Conservation (phyloP, 2,888 invertebrate species). For the Morpho achilles region DNA sequence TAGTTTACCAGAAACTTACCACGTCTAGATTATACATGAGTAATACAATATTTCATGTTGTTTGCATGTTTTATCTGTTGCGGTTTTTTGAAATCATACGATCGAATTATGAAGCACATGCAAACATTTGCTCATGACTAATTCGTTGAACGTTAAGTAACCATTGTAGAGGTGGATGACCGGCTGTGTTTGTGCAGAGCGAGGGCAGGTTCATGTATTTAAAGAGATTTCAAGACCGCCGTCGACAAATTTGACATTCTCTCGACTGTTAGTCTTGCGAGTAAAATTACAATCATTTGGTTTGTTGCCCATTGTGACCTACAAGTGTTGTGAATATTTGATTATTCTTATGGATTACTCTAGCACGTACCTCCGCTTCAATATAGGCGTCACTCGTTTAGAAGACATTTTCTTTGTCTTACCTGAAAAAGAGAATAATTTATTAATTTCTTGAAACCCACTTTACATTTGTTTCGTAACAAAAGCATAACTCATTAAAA, state of each 20-base stretch:
- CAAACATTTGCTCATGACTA: conserved; percentile 61
- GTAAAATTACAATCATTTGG: conserved; percentile 38
- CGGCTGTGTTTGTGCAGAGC: conserved; percentile 56
- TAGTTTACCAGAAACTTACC: conserved; percentile 12
- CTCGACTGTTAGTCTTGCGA: conserved; percentile 29
- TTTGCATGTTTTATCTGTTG: conserved; percentile 40
- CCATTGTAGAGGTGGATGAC: conserved; percentile 65
- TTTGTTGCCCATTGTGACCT: conserved; percentile 44
- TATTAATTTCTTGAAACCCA: neutral
- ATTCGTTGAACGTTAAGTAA: conserved; percentile 68
- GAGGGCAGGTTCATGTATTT: conserved; percentile 54
- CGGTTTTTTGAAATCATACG: conserved; percentile 47
- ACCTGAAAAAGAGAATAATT: conserved; percentile 61
- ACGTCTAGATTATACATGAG: conserved; percentile 30
- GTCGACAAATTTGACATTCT: conserved; percentile 41
- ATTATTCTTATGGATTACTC: conserved; percentile 40
- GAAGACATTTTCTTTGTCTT: conserved; percentile 75
- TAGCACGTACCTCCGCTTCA: conserved; percentile 58
- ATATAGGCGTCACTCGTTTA: conserved; percentile 62
- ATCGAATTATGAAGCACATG: conserved; percentile 45
- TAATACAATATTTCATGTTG: conserved; percentile 36
- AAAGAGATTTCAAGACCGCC: conserved; percentile 35
- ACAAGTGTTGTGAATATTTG: conserved; percentile 36
- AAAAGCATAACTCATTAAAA: too few relatives aligned
- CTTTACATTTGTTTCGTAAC: too few relatives aligned